These are phyloP conservation scores for Ectropis crepuscularia DNA, from an alignment of 2,888 invertebrate species.

Conservation along the genomic window DNA sequence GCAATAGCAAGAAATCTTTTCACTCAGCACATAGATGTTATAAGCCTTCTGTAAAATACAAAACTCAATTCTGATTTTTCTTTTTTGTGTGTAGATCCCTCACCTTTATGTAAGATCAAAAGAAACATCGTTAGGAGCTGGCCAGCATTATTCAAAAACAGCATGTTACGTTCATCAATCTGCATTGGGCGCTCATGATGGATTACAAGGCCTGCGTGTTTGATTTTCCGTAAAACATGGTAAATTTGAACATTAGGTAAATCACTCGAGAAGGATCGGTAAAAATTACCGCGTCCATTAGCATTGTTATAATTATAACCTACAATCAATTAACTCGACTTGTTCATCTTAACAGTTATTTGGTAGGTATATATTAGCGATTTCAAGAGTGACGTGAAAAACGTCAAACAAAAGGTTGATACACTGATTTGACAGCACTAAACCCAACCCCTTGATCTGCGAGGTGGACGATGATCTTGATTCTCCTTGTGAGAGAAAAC, in stretches of 20 bases:
- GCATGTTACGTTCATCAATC: slow-evolving; percentile 9
- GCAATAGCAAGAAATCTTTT: too few species aligned
- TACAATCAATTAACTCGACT: too few species aligned
- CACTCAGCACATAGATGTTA: too few species aligned
- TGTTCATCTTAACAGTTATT: too few species aligned
- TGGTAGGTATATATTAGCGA: too few species aligned
- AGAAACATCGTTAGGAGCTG: slow-evolving; percentile 8
- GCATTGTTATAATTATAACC: too few species aligned
- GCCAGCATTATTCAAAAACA: slow-evolving; percentile 16
- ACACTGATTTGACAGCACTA: too few species aligned
- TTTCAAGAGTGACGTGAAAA: too few species aligned
- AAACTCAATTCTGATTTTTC: neutral
- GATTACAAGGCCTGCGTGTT: slow-evolving; percentile 9
- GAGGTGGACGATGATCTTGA: too few species aligned
- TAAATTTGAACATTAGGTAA: slow-evolving; percentile 1
- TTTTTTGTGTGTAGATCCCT: neutral
- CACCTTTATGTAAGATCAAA: slow-evolving; percentile 6
- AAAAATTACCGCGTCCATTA: neutral
- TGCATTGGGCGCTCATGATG: slow-evolving; percentile 14
- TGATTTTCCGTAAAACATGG: slow-evolving; percentile 11
- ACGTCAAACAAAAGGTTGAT: too few species aligned
- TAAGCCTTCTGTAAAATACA: neutral
- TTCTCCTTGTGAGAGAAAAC: too few species aligned
- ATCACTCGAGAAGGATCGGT: slow-evolving; percentile 1
- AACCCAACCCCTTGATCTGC: too few species aligned